Evolutionary conservation across 2,888 invertebrate species (phyloP).

Genomic region (Cyaniris semiargus): DNA sequence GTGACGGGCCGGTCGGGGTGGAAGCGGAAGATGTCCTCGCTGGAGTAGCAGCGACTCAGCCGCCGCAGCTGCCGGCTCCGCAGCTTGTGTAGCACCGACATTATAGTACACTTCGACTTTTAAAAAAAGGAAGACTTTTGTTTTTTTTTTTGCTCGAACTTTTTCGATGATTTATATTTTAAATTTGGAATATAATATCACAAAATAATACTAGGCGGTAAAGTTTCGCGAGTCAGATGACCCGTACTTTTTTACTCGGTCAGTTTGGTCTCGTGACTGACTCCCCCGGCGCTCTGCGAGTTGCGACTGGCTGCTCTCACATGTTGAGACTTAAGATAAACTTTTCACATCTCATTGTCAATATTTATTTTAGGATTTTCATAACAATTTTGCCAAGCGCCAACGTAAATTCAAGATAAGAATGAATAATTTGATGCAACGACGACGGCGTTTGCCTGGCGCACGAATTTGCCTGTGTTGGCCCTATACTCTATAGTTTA

Average conservation of each 20-base stretch:
- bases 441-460: too few species aligned
- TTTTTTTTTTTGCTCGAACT: background rate
- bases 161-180: background rate
- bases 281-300: background rate
- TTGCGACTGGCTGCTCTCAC: background rate
- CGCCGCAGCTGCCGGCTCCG: conserved; percentile 37
- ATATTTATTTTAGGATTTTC: background rate
- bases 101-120: conserved; percentile 24
- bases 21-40: conserved; percentile 61
- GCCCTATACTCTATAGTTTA: too few species aligned
- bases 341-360: background rate
- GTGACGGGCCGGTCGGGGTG: conserved; percentile 52
- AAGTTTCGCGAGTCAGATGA: background rate
- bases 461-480: too few species aligned
- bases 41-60: conserved; percentile 50
- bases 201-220: background rate
- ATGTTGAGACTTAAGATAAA: background rate
- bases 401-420: background rate
- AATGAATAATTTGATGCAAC: too few species aligned
- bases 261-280: background rate
- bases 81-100: conserved; percentile 36
- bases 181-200: background rate
- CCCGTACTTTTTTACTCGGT: background rate
- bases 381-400: background rate
- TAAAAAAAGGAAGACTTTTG: background rate